Base-by-base conservation (phyloP, 2,113 vertebrate species). In the Rissa tridactyla region DNA sequence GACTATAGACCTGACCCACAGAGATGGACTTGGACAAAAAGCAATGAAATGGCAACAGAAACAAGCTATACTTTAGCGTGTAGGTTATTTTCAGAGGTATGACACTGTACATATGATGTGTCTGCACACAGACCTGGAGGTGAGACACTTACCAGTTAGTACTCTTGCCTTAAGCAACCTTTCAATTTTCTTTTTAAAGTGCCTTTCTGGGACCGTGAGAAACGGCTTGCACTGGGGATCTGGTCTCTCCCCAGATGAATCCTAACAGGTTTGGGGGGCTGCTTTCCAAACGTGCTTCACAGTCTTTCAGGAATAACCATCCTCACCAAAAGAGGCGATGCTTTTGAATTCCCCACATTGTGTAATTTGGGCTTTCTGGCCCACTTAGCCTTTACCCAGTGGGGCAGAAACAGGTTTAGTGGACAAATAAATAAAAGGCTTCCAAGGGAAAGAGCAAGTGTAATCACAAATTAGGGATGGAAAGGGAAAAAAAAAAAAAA, bases 381-480 rank as follows among this genome's bases (percentile, higher is more conserved):
- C 70, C 75, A 76, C 78, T 92, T 80, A 95, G 38, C 64, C 57
- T 92, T 88, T 80, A 62, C 27, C 49, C 66, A 89, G 26, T 42
- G 49, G 77, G 76, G 88, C 58, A 91, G 68, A 84, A 91, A 84
- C 9, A 64, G 79, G 72, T 94, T 88, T 68, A 65, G 25, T 25
- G 72, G 6, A 36, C 15, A 34, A 91, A 73, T 47, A 81, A 82
- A 73, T 47, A 73, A 84, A 80, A 76, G 62, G 44, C 26, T 88
- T 88, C 58, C 51, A 86, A 66, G 58, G 40, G 55, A 91, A 76
- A 94, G 51, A 89, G 36, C 82, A 92, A 91, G n/a, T 18, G 25
- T 62, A 80, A 95, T 92, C 87, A 80, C 44, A 92, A 88, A 89
- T 92, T 58, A 90, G 55, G 78, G 72, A 79, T 66, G 15, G 55